These are phyloP conservation scores for Atethmia centrago DNA, from an alignment of 2,888 invertebrate species.

Conservation along the genomic window DNA sequence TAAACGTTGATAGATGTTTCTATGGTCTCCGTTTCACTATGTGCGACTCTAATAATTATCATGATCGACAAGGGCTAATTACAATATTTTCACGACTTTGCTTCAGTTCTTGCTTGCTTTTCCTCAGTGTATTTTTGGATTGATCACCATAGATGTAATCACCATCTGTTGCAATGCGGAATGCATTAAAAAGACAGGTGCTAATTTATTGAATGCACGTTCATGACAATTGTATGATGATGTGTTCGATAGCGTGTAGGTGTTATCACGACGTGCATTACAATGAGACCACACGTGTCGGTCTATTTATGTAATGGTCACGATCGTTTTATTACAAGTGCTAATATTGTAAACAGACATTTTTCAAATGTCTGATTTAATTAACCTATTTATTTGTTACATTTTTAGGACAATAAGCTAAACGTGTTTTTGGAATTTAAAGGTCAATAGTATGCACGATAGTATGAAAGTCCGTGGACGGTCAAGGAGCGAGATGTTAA, in stretches of 20 bases:
- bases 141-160: neutral
- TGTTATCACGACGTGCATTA: slow-evolving; percentile 46
- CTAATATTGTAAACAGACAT: neutral
- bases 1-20: too few species aligned
- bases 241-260: slow-evolving; percentile 22
- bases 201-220: slow-evolving; percentile 23
- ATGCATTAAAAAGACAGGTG: neutral
- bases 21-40: too few species aligned
- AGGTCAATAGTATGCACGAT: neutral
- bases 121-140: too few species aligned
- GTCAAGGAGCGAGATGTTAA: neutral
- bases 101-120: too few species aligned
- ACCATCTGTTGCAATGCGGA: neutral
- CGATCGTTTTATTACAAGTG: neutral
- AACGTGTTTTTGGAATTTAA: too few species aligned
- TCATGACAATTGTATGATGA: slow-evolving; percentile 23
- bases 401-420: neutral
- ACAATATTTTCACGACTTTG: too few species aligned
- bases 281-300: slow-evolving; percentile 57
- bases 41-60: too few species aligned
- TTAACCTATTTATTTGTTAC: neutral
- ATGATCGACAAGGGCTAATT: too few species aligned
- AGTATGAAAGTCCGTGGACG: neutral
- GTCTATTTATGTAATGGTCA: slow-evolving; percentile 7
- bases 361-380: neutral